Base-by-base conservation (phyloP, 2,888 invertebrate genomes). In the Acleris sparsana region DNA sequence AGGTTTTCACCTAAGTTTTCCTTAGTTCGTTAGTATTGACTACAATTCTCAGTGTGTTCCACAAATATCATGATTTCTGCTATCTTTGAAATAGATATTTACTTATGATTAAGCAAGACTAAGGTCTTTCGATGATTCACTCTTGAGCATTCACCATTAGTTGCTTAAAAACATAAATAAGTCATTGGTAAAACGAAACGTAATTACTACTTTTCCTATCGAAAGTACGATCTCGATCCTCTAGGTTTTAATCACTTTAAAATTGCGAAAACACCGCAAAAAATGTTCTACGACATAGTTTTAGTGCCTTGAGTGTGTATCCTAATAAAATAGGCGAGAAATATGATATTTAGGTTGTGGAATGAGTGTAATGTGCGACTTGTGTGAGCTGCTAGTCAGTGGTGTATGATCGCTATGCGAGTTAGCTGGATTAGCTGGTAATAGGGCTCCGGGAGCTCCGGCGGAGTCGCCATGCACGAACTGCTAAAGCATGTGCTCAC, bases 401-500 rank as follows among this genome's bases (percentile, higher is more conserved):
- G 60, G 49, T 56, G 65, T 46, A 66, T 71, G 69, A 70, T 70
- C 67, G 72, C 73, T 71, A 73, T 66, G 69, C 72, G 63, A 73
- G 73, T 75, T 65, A 70, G 68, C 69, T 71, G 70, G 72, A 73
- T 75, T 65, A 70, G 68, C 69, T 71, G 70, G 72, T 71, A 63
- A 64, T 71, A 69, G 62, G 61, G 67, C 70, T 69, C 64, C 39
- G 13, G 59, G 56, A 53, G 56, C 55, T 55, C 58, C 48, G 44
- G 43, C 60, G 64, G 62, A 63, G 52, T 62, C 80, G 95, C 91
- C 83, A 98, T 98, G 97, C 97, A 98, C 92, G 97, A 97, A 88
- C 93, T 98, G 81, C 96, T 98, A 84, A 96, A 96, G 82, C 96
- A 97, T 93, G 97, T 98, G 72, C 94, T 98, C 73, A 96, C 96